These are phyloP conservation scores for Platichthys flesus DNA, from an alignment of 2,113 vertebrate genomes.

Conservation along the genomic window DNA sequence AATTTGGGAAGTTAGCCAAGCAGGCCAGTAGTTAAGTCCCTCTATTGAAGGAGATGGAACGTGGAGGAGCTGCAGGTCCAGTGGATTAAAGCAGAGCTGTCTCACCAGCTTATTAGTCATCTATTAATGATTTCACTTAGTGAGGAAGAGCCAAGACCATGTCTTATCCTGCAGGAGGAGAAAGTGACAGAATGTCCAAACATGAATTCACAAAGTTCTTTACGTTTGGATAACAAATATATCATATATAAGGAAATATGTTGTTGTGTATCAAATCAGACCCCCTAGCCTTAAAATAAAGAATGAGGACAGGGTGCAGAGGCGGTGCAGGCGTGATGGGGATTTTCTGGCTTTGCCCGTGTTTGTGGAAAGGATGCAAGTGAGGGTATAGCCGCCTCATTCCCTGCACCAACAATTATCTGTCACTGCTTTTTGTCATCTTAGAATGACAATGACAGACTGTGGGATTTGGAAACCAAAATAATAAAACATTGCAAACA, in stretches of 20 bases:
- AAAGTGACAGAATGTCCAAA: not conserved
- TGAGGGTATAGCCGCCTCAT: not conserved
- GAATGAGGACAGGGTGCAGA: not conserved
- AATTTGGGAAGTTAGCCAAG: conserved; percentile 37
- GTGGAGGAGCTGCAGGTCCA: not conserved
- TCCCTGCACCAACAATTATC: not conserved
- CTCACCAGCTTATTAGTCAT: not conserved
- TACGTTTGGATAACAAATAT: not conserved
- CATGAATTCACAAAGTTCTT: not conserved
- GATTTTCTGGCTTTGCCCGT: not conserved
- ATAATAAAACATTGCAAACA: not conserved
- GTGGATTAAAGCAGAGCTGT: conserved; percentile 9
- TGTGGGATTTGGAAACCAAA: not conserved
- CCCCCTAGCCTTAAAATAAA: too few species aligned
- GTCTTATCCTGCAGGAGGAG: not conserved
- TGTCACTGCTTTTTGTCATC: not conserved
- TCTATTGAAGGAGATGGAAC: not conserved
- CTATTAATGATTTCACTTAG: conserved; percentile 3
- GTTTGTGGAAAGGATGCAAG: not conserved
- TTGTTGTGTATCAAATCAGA: not conserved
- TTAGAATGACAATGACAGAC: not conserved
- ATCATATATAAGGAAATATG: not conserved
- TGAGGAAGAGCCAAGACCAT: not conserved
- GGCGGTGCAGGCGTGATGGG: not conserved
- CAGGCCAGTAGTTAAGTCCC: not conserved